Percentiles rank a stretch among this genome's conserved stretches.
These are phyloP conservation scores for Andrena marginata DNA, from an alignment of 2,888 invertebrate species.

Conservation along the genomic window DNA sequence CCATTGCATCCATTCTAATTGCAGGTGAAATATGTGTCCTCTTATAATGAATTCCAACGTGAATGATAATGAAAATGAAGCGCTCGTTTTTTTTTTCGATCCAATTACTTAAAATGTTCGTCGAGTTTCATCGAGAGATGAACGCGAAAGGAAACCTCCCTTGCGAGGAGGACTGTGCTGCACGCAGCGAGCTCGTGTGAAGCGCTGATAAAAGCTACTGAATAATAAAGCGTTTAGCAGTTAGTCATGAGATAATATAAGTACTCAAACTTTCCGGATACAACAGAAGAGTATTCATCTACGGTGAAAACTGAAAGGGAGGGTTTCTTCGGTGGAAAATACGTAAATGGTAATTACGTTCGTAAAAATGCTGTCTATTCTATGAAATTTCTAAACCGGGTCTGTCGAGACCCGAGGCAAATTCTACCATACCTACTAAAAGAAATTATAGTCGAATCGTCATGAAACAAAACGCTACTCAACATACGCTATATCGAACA, in stretches of 20 bases:
- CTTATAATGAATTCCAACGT: neutral
- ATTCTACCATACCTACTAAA: slow-evolving; percentile 24
- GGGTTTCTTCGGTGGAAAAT: slow-evolving; percentile 57
- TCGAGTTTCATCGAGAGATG: slow-evolving; percentile 19
- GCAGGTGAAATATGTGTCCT: neutral
- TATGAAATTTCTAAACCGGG: slow-evolving; percentile 1
- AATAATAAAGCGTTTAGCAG: slow-evolving; percentile 81
- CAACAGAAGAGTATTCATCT: slow-evolving; percentile 66
- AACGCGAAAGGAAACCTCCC: slow-evolving; percentile 44
- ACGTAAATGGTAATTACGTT: slow-evolving; percentile 40
- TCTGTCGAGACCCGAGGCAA: slow-evolving; percentile 12
- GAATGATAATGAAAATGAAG: neutral
- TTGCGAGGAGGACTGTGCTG: slow-evolving; percentile 77
- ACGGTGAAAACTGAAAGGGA: slow-evolving; percentile 70
- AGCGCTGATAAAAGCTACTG: slow-evolving; percentile 83
- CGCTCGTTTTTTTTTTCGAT: slow-evolving; percentile 7
- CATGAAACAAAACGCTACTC: slow-evolving; percentile 42
- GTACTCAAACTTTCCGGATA: slow-evolving; percentile 64
- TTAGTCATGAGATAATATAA: slow-evolving; percentile 71
- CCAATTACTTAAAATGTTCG: slow-evolving; percentile 24
- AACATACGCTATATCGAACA: slow-evolving; percentile 31
- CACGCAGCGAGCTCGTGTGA: slow-evolving; percentile 82
- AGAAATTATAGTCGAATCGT: slow-evolving; percentile 28
- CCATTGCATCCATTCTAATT: neutral
- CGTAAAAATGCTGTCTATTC: slow-evolving; percentile 23